These are phyloP conservation scores for Hemaris fuciformis DNA, from an alignment of 2,888 invertebrate genomes.

Conservation along the genomic window DNA sequence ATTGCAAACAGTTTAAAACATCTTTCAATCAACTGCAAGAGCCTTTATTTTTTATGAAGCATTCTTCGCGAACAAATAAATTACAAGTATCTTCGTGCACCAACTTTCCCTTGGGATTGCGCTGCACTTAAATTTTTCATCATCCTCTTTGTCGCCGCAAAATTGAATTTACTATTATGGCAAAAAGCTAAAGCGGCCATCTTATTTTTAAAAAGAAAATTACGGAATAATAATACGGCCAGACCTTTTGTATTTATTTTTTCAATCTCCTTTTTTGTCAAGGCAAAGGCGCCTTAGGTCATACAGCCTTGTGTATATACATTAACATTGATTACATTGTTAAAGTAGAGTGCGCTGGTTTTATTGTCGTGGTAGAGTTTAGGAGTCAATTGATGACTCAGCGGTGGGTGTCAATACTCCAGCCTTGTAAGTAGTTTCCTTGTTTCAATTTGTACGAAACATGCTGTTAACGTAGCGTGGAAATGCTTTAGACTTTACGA, in stretches of 20 bases:
- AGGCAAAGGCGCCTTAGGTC: background rate
- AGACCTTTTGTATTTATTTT: background rate
- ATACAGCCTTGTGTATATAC: background rate
- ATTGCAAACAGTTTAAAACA: background rate
- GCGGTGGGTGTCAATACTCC: background rate
- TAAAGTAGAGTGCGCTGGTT: too few relatives aligned
- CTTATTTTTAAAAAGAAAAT: conserved; percentile 11
- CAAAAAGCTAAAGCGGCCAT: conserved; percentile 10
- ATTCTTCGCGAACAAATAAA: conserved; percentile 3
- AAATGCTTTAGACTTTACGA: too few relatives aligned
- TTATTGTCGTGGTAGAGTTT: background rate
- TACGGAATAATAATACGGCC: conserved; percentile 8
- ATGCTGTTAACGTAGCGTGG: too few relatives aligned
- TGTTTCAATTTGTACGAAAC: too few relatives aligned
- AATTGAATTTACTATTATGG: conserved; percentile 12
- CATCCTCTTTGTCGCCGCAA: conserved; percentile 3
- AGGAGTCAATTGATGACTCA: background rate
- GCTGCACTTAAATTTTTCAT: conserved; percentile 5
- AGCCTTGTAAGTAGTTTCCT: too few relatives aligned
- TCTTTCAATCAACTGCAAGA: background rate
- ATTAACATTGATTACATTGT: background rate
- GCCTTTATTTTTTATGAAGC: background rate
- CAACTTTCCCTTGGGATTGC: background rate
- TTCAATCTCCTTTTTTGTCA: background rate
- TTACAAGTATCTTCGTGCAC: background rate